Base-by-base conservation (phyloP, 1,140 invertebrate genomes). In the Drosophila willistoni region DNA sequence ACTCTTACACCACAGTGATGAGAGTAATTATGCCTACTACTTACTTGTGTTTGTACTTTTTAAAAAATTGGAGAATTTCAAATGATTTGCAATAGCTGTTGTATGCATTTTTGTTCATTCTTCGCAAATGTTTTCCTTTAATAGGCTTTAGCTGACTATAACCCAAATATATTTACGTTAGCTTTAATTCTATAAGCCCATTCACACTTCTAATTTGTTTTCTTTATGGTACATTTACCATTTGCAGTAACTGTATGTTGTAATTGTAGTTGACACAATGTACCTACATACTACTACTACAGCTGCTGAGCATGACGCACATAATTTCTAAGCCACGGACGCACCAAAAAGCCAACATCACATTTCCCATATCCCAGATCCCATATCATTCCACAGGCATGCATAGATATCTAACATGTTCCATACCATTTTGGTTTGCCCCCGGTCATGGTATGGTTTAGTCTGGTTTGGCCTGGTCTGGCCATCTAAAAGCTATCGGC, bases 291-390 rank as follows among this genome's bases (percentile, higher is more conserved):
- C 34, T 36, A 36, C 36, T 39, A 39, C 54, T 65, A 71, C 39
- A 54, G 57, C 42, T 42, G 68, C 63, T 68, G 76, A 83, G 77
- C 77, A 77, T 83, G 81, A 80, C 68, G 77, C 70, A 74, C 77
- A 83, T 83, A 79, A 84, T 83, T 84, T 70, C 77, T 79, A 65
- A 76, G 76, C 81, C 72, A 62, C 79, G 82, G 72, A 79, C 71
- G 65, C 71, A 74, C 39, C 56, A 62, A 44, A 42, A 55, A 36
- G 34, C 14, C 17, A 22, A 51, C 71, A 36, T 25, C 39, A 39
- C 12, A 25, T 25, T 54, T 39, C 12, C 36, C 36, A 13, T 13
- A 4, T 39, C 36, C 36, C 36, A 13, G 13, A 4, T 39, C 36
- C 41, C 39, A 25, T 6, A 9, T 41, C 41, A 61, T 51, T 65